Evolutionary conservation across 2,113 vertebrate genomes (phyloP), one percentile per base, ranked within the genome.

Genomic region (Phylloscopus trochilus): DNA sequence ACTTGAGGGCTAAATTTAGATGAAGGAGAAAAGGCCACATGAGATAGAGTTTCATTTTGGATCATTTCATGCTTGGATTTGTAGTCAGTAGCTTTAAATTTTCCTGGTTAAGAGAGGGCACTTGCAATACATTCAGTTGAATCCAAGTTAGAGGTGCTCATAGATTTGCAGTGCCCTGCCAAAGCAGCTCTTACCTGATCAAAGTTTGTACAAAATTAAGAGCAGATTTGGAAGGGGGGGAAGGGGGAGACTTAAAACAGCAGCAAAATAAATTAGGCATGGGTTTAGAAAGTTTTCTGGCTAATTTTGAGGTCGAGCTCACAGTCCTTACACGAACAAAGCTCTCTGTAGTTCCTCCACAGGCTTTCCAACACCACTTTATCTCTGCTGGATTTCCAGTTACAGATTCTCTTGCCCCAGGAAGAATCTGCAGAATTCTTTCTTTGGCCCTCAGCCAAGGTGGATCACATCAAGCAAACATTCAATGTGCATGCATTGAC

Each of bases 31-130:
- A 91, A 93, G 77, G 80, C 56, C 81, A 87, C 13, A 37, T 5
- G 64, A 89, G 89, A 70, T 60, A 56, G 56, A 72, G 70, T 64
- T 94, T 66, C 79, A 90, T 62, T 87, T 53, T 11, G 77, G 87
- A 93, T 89, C 77, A 91, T 95, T 96, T 94, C 92, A 94, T 91
- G 89, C 91, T 89, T 82, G 87, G 73, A 72, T 95, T 94, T 95
- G 83, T 74, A 87, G 76, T 49, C 64, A 89, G 83, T 60, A 64
- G 77, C 35, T 91, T 84, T 64, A 78, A 37, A 93, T 72, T 87
- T 81, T 75, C 60, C 41, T 35, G 27, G 64, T 64, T 75, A 81
- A 75, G 73, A 68, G 53, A 81, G 30, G 60, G 68, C 43, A 89
- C 30, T 39, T 72, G 52, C 37, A 84, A 33, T 41, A 49, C 43